These are phyloP conservation scores for Siderastrea radians DNA, from an alignment of 92 coral and sea anemone genomes.

Conservation along the genomic window DNA sequence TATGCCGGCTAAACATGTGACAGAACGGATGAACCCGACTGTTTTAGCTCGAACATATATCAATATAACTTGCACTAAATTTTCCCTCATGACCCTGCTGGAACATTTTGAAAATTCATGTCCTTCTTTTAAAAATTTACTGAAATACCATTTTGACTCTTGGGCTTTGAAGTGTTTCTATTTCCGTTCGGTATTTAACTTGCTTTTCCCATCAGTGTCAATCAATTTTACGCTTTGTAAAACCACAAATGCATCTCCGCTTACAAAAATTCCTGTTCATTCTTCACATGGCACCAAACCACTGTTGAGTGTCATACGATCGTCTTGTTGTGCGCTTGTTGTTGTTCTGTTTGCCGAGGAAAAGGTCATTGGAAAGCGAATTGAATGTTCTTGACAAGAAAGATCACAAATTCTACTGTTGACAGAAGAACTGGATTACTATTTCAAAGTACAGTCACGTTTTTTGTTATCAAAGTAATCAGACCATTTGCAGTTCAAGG, in stretches of 20 bases:
- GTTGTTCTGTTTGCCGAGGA: neutral
- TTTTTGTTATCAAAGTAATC: neutral
- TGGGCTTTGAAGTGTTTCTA: neutral
- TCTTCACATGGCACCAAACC: neutral
- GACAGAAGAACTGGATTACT: neutral
- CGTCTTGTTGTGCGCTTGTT: neutral
- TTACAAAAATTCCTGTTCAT: conserved; percentile 20
- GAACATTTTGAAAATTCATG: too few relatives aligned
- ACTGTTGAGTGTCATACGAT: neutral
- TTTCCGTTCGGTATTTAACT: conserved; percentile 7
- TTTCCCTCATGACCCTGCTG: too few relatives aligned
- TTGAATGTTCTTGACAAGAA: neutral
- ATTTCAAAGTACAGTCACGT: neutral
- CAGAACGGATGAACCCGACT: too few relatives aligned
- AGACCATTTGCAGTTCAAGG: conserved; percentile 14
- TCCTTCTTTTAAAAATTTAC: too few relatives aligned
- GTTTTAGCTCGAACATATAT: too few relatives aligned
- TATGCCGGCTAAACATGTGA: too few relatives aligned
- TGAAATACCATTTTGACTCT: too few relatives aligned
- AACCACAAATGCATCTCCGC: conserved; percentile 7
- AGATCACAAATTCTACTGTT: neutral
- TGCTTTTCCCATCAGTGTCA: conserved; percentile 16
- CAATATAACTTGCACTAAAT: too few relatives aligned
- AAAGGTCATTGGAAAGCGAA: neutral
- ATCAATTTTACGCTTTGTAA: neutral